Base-by-base conservation (phyloP, 2,888 invertebrate species). In the Eupsilia transversa region DNA sequence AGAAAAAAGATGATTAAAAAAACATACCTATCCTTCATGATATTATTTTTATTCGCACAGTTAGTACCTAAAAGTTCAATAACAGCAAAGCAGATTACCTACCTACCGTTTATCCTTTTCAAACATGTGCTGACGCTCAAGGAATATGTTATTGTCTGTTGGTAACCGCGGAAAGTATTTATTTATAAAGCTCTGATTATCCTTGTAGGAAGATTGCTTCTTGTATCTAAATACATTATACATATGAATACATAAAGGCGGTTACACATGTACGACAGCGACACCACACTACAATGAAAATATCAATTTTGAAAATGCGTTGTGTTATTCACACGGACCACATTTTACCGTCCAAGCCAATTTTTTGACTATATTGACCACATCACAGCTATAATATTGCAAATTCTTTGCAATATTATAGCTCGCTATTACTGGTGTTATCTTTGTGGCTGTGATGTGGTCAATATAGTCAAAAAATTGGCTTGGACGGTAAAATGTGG, bases 141-240 rank as follows among this genome's bases (percentile, higher is more conserved):
- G 4, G 12, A 60, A 77, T 35, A 64, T 60, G 52, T 65, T 43
- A 64, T 59, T 33, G 6, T 72, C 12, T 49, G 60, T 41, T 56
- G 52, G 52, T 38, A 30, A 63, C 79, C 46, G 79, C 60, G 12
- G 38, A 65, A 80, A 69, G 64, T 65, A 69, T 82, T 65, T 65
- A 66, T 70, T 61, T 72, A 69, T n/a, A 65, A 73, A 65, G 30
- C 59, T 38, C 17, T 73, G 57, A 73, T 80, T 80, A 73, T 61
- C 56, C 38, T 66, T 57, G 46, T 52, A 59, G 3, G 38, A 61
- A 66, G 35, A 80, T 84, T 80, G 46, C 52, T 80, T 79, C 14
- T 77, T 64, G 27, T 60, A 68, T 43, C 46, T 69, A n/a, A 73
- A 54, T 61, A 68, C 17, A 56, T 41, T n/a, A 54, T 23, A 46